These are phyloP conservation scores for Polypedilum pembai DNA, from an alignment of 1,140 invertebrate genomes.

Conservation along the genomic window DNA sequence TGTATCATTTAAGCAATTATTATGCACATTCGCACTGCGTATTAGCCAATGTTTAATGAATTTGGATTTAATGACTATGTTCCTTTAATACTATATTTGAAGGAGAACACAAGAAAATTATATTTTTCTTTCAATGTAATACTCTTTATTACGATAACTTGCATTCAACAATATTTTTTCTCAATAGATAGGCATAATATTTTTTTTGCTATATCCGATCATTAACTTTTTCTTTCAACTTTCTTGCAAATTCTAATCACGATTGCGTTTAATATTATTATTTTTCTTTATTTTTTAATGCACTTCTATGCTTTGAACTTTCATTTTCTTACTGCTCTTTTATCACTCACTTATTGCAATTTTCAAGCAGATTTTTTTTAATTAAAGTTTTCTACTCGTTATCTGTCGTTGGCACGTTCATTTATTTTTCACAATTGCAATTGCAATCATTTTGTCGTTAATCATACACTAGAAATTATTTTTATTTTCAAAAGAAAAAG, in stretches of 20 bases:
- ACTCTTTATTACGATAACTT: background rate
- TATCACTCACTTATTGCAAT: background rate
- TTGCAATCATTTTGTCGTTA: slow-evolving; percentile 18
- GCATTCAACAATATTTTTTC: background rate
- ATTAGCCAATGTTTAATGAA: background rate
- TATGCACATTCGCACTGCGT: slow-evolving; percentile 10
- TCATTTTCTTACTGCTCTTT: background rate
- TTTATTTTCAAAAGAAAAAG: background rate
- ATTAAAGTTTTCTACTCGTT: slow-evolving; percentile 8
- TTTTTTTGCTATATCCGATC: background rate
- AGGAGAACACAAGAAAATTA: background rate
- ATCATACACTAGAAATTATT: background rate
- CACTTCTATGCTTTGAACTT: background rate
- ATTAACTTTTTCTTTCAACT: slow-evolving; percentile 13
- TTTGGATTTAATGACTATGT: background rate
- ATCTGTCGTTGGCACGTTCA: slow-evolving; percentile 3
- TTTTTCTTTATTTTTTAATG: background rate
- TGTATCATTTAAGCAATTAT: background rate
- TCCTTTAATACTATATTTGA: background rate
- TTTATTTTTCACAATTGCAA: background rate
- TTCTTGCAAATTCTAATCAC: slow-evolving; percentile 18
- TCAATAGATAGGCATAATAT: background rate
- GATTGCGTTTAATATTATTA: background rate
- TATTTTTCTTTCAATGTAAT: background rate
- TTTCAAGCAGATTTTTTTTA: background rate